Evolutionary conservation across 2,113 vertebrate species (phyloP), one percentile per base, ranked within the genome.

Genomic region (Asarcornis scutulata): DNA sequence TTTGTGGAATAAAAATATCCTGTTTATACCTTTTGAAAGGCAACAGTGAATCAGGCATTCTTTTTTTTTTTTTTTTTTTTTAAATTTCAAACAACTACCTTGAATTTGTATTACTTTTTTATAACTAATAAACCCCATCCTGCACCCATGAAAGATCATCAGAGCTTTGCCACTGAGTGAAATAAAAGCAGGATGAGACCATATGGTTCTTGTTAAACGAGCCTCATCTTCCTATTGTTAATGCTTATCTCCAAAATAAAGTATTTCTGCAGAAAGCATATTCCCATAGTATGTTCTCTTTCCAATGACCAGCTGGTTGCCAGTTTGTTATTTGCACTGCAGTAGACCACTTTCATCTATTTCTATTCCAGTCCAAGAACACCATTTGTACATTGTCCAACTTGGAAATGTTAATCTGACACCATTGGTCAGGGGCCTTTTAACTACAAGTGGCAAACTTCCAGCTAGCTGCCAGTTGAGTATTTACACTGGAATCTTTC

Each of bases 311-410:
- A 96, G 95, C 94, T 97, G 96, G 84, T 88, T 97, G 97, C 96
- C 97, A 97, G 87, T 96, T 96, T 97, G 95, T 86, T 96, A 91
- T 97, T 96, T 96, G 95, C 92, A 85, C 89, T 79, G 90, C 92
- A 95, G 92, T 79, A 96, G 96, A 94, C 92, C 85, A 93, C 97
- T 97, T 97, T 97, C 94, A 97, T 96, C 95, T 97, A 78, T 95
- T 94, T 94, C 95, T 88, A 78, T 96, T 95, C 91, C 93, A 91
- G 95, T 94, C 97, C 97, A 97, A 97, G 96, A 97, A 97, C 96
- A 93, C 96, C 96, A 97, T 97, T 97, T 97, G 97, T 97, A 96
- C 87, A 60, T 96, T 96, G 95, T 97, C 97, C 97, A 97, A 97
- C 92, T 97, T 97, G 91, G 87, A 97, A 97, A 97, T 95, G 96